Evolutionary conservation across 2,797 vertebrate genomes (phyloP).

Genomic region (Podarcis siculus): DNA sequence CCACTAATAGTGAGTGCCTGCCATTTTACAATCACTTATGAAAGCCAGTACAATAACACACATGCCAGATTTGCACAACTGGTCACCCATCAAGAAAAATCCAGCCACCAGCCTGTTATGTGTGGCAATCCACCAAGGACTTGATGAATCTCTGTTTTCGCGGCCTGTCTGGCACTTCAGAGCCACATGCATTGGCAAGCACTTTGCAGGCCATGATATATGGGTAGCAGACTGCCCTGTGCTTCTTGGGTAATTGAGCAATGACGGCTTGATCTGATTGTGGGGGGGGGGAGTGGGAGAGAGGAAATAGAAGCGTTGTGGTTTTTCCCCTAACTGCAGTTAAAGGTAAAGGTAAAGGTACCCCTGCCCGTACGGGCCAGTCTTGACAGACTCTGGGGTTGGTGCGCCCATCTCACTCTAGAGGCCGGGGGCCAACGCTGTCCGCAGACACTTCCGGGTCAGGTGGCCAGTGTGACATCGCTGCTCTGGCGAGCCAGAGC

Average conservation of each 20-base stretch:
- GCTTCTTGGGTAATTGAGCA: background rate
- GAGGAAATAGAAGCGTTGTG: too few species aligned
- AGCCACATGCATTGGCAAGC: background rate
- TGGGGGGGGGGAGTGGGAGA: too few species aligned
- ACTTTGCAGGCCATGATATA: background rate
- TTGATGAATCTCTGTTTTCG: background rate
- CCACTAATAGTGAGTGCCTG: background rate
- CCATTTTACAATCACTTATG: background rate
- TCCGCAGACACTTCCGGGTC: too few species aligned
- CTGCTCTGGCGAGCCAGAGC: too few species aligned
- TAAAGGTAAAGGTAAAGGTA: too few species aligned
- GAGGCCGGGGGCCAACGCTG: too few species aligned
- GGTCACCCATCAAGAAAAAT: background rate
- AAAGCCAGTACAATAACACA: slow-evolving; percentile 1
- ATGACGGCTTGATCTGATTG: too few species aligned
- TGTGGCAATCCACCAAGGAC: background rate
- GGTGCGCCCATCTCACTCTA: too few species aligned
- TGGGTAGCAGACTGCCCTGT: background rate
- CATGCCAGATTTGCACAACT: too few species aligned
- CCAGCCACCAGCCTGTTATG: background rate
- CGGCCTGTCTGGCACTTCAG: background rate
- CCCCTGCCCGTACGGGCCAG: too few species aligned
- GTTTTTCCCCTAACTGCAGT: background rate
- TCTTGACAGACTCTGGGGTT: too few species aligned
- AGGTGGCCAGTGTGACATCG: too few species aligned